Percentiles rank a stretch among this genome's conserved stretches.
Evolutionary conservation across 2,888 invertebrate species (phyloP).

Genomic region (Aspidapion aeneum): DNA sequence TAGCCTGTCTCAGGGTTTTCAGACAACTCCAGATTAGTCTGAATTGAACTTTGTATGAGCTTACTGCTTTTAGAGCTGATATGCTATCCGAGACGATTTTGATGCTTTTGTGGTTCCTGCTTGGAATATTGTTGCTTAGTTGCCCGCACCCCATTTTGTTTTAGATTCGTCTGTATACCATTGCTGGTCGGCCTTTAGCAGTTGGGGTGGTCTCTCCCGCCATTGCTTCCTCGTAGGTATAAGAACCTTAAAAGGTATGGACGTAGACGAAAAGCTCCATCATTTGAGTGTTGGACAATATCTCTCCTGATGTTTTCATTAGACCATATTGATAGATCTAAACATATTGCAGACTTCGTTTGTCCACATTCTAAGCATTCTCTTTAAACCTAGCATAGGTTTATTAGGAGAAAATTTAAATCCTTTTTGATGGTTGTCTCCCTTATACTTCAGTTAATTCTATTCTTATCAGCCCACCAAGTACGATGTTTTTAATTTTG

Average conservation of each 20-base stretch:
- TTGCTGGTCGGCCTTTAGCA: neutral
- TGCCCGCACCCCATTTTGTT: neutral
- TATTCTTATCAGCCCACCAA: too few relatives aligned
- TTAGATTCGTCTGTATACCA: neutral
- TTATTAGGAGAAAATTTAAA: too few relatives aligned
- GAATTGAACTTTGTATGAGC: neutral
- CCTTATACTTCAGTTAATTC: too few relatives aligned
- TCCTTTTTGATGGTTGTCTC: too few relatives aligned
- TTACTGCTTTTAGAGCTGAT: neutral
- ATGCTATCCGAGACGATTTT: neutral
- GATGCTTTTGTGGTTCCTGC: neutral
- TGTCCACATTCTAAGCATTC: too few relatives aligned
- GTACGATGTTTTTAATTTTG: too few relatives aligned
- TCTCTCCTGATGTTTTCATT: too few relatives aligned
- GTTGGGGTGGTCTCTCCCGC: neutral
- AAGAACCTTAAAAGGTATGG: neutral
- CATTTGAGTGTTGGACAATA: too few relatives aligned
- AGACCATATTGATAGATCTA: too few relatives aligned
- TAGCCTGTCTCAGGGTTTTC: neutral
- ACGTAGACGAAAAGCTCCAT: too few relatives aligned
- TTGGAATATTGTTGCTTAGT: neutral
- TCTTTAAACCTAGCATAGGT: too few relatives aligned
- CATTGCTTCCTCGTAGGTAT: neutral
- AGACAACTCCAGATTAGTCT: neutral
- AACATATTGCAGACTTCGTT: too few relatives aligned